phyloP scores from a whole-genome alignment of 2,888 invertebrate genomes.

The Drosophila helvetica region DNA sequence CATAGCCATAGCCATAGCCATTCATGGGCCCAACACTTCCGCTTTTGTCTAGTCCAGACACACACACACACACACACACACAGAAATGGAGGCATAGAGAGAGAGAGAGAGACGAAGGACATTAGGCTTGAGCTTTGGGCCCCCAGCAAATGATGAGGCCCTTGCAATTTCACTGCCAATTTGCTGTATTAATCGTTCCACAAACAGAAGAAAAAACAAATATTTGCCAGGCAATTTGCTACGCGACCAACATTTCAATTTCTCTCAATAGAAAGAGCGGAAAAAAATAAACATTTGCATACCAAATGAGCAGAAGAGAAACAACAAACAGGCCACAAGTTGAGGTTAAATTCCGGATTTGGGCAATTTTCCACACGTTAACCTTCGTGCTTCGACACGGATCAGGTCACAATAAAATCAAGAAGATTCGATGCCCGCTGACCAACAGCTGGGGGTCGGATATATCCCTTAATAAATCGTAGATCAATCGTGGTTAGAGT shows the following conservation, averaged over 20 bases:
- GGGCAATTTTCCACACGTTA: conserved; percentile 43
- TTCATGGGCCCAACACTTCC: conserved; percentile 34
- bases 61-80: background rate
- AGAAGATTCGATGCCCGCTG: background rate
- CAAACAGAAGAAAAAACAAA: conserved; percentile 22
- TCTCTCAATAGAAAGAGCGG: background rate
- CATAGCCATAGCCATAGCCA: no score
- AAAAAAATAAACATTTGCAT: conserved; percentile 27
- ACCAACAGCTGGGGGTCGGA: background rate
- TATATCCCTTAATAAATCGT: background rate
- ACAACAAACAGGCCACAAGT: background rate
- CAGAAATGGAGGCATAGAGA: background rate
- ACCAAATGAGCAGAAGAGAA: conserved; percentile 31
- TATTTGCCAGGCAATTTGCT: conserved; percentile 49
- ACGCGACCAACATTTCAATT: conserved; percentile 42
- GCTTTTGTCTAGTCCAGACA: conserved; percentile 1
- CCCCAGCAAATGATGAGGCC: background rate
- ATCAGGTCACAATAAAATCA: background rate
- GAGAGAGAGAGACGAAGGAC: background rate
- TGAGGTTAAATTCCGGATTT: conserved; percentile 27
- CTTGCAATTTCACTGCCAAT: conserved; percentile 38
- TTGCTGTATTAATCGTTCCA: conserved; percentile 38
- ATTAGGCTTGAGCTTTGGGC: background rate
- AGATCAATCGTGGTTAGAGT: background rate
- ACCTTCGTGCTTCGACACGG: conserved; percentile 8